A percentile compares a stretch with the other conserved stretches of the same genome.
phyloP scores from a whole-genome alignment of 1,140 invertebrate genomes.

The Octopus sinensis region DNA sequence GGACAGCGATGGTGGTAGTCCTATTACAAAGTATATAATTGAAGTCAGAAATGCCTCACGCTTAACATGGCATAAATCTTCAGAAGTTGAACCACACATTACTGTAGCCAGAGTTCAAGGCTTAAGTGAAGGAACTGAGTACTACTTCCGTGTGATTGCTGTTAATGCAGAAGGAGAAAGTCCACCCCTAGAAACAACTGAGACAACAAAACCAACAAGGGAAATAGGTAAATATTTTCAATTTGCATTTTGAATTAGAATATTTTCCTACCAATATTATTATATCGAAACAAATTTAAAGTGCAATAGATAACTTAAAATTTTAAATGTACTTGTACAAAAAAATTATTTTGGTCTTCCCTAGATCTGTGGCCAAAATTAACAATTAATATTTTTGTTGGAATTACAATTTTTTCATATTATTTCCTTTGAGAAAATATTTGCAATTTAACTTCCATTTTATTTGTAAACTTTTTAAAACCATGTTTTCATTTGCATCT shows the following conservation, averaged over 20 bases:
- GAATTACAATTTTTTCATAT: too few relatives aligned
- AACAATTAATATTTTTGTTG: too few relatives aligned
- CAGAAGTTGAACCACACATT: constrained; percentile 63
- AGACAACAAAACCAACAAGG: constrained; percentile 61
- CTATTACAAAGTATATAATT: constrained; percentile 88
- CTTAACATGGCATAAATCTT: constrained; percentile 82
- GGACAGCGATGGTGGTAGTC: constrained; percentile 90
- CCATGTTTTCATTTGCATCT: too few relatives aligned
- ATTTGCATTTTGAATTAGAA: constrained; percentile 62
- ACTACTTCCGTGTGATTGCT: constrained; percentile 94
- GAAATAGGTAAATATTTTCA: constrained; percentile 68
- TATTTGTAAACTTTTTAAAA: too few relatives aligned
- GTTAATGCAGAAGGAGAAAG: constrained; percentile 94
- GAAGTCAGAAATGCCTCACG: constrained; percentile 86
- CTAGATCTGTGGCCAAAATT: too few relatives aligned
- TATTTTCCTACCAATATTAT: neutral
- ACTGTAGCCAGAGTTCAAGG: constrained; percentile 31
- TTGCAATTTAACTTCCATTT: too few relatives aligned
- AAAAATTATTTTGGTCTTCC: too few relatives aligned
- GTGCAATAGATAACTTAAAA: constrained; percentile 19
- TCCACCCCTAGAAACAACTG: constrained; percentile 71
- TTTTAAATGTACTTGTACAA: neutral
- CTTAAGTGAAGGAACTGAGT: constrained; percentile 72
- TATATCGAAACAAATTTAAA: neutral
- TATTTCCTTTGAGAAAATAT: too few relatives aligned